Conservation (phyloP, 2,113 vertebrate species). For the Phyllostomus hastatus region DNA sequence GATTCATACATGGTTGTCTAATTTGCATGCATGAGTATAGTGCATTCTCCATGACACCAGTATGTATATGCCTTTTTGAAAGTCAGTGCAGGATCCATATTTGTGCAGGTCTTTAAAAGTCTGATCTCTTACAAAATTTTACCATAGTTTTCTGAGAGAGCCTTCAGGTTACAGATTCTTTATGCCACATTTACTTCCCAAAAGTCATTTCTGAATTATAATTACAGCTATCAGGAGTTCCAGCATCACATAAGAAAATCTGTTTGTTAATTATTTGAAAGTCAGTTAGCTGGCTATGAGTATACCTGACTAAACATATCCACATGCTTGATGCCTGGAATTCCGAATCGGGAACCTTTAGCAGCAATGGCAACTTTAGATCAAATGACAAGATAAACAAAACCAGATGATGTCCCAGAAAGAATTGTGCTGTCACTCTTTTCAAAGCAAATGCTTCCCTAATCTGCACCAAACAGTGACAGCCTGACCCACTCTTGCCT, state of each 20-base stretch:
- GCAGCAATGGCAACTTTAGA: conserved; percentile 34
- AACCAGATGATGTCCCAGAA: background rate
- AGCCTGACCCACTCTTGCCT: background rate
- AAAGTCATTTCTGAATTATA: conserved; percentile 42
- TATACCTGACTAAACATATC: conserved; percentile 49
- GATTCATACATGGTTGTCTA: conserved; percentile 46
- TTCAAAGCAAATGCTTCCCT: conserved; percentile 20
- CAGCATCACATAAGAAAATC: conserved; percentile 39
- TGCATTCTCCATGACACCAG: conserved; percentile 48
- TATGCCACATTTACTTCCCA: background rate
- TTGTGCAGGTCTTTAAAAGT: conserved; percentile 53
- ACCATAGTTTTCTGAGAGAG: conserved; percentile 36
- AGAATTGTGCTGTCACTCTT: conserved; percentile 17
- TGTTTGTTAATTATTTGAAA: conserved; percentile 61
- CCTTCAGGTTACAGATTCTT: conserved; percentile 9
- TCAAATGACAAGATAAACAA: conserved; percentile 18
- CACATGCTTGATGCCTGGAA: conserved; percentile 14
- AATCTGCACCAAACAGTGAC: conserved; percentile 20
- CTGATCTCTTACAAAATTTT: conserved; percentile 4
- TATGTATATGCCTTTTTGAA: conserved; percentile 50
- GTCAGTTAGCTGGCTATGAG: conserved; percentile 31
- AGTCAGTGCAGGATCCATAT: conserved; percentile 48
- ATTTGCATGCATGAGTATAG: conserved; percentile 60
- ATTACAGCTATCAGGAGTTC: conserved; percentile 24
- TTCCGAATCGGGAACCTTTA: conserved; percentile 45